Conservation (phyloP, 2,797 vertebrate species). For the Danio tinwini region DNA sequence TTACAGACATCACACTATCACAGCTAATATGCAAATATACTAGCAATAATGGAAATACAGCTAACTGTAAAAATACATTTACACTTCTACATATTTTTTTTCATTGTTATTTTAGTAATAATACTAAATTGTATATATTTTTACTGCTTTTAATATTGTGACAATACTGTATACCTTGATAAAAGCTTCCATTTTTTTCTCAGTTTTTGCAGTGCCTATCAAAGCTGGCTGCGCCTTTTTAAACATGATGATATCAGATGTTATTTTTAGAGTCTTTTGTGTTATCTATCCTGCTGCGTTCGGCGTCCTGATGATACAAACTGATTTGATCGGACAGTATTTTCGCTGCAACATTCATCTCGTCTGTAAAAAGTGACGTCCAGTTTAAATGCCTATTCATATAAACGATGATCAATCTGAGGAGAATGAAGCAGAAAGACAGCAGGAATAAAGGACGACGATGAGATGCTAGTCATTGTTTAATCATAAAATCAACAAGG, state of each 20-base stretch:
- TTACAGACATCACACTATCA: no score
- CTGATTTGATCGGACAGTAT: conserved; percentile 39
- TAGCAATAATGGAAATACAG: neutral
- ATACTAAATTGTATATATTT: no score
- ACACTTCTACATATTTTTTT: neutral
- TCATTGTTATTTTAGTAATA: no score
- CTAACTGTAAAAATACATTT: neutral
- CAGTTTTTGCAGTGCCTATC: neutral
- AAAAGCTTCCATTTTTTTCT: neutral
- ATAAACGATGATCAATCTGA: conserved; percentile 36
- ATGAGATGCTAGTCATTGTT: conserved; percentile 12
- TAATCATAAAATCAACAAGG: neutral
- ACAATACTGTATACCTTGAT: neutral
- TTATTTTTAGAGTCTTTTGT: conserved; percentile 38
- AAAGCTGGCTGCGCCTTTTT: neutral
- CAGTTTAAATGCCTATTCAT: conserved; percentile 22
- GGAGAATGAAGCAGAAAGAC: conserved; percentile 10
- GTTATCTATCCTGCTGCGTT: conserved; percentile 7
- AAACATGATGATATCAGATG: conserved; percentile 7
- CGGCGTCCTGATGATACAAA: conserved; percentile 24
- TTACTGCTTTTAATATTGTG: neutral
- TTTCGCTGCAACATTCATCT: conserved; percentile 43
- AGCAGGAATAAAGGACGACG: neutral
- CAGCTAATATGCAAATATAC: no score
- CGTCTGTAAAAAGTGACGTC: conserved; percentile 17